Evolutionary conservation across 2,797 vertebrate genomes (phyloP).

Genomic region (Melanotaenia pygmaea): DNA sequence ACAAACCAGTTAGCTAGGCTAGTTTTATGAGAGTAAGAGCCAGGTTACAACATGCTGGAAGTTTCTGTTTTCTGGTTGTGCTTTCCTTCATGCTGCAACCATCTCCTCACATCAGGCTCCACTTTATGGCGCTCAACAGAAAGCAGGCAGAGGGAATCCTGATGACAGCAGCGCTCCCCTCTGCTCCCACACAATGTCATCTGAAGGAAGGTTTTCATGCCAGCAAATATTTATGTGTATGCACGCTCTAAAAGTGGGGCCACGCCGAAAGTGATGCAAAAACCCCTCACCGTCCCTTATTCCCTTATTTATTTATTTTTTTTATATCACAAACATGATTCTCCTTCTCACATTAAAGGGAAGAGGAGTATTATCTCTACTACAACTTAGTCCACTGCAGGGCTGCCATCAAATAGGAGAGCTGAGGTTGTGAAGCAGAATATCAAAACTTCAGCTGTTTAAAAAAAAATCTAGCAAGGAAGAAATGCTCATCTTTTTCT

Average conservation of each 20-base stretch:
- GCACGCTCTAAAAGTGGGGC: constrained; percentile 43
- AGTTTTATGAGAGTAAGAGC: neutral
- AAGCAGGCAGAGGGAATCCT: constrained; percentile 57
- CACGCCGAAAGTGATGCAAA: constrained; percentile 55
- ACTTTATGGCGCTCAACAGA: constrained; percentile 36
- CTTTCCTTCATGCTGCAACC: constrained; percentile 2
- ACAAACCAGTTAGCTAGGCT: neutral
- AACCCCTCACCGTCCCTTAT: constrained; percentile 36
- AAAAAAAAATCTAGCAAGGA: constrained; percentile 30
- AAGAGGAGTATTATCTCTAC: neutral
- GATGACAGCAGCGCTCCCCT: constrained; percentile 57
- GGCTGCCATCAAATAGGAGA: neutral
- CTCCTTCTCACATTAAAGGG: constrained; percentile 6
- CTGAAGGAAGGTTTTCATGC: constrained; percentile 33
- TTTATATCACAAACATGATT: constrained; percentile 18
- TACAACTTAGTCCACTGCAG: constrained; percentile 4
- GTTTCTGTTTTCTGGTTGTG: neutral
- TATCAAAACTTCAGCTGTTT: constrained; percentile 29
- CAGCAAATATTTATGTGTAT: constrained; percentile 13
- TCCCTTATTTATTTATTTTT: constrained; percentile 32
- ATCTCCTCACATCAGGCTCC: neutral
- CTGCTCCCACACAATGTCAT: constrained; percentile 59
- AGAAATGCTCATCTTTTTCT: constrained; percentile 36
- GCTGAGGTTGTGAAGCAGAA: constrained; percentile 6
- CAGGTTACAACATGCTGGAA: neutral